Evolutionary conservation across 1,140 invertebrate species (phyloP).

Genomic region (Rhysida immarginata): DNA sequence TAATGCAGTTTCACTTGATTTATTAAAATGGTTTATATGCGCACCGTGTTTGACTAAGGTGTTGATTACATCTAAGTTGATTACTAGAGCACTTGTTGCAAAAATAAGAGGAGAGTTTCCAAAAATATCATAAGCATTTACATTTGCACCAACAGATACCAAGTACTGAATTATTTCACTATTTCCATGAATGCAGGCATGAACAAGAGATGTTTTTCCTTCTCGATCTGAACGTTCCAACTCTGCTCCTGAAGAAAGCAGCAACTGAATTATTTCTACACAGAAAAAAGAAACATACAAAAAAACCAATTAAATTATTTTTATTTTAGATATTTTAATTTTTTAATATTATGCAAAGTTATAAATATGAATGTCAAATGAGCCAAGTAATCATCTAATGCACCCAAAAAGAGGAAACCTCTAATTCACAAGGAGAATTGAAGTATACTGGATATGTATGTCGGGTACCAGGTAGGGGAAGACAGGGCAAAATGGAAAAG

Average conservation of each 20-base stretch:
- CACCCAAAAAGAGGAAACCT: too few species aligned
- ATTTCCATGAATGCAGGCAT: slow-evolving; percentile 11
- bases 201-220: slow-evolving; percentile 6
- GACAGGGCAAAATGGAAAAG: too few species aligned
- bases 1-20: slow-evolving; percentile 16
- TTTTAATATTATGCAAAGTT: too few species aligned
- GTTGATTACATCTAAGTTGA: not conserved
- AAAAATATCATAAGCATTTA: slow-evolving; percentile 4
- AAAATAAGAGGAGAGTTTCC: slow-evolving; percentile 10
- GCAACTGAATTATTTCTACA: not conserved
- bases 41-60: not conserved
- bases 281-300: too few species aligned
- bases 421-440: too few species aligned
- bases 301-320: too few species aligned
- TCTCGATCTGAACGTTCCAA: slow-evolving; percentile 14
- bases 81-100: not conserved
- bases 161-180: slow-evolving; percentile 2
- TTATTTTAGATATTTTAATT: too few species aligned
- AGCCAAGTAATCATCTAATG: too few species aligned
- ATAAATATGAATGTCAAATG: too few species aligned
- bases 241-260: slow-evolving; percentile 9
- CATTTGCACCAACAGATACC: not conserved
- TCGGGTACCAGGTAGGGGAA: too few species aligned
- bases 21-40: slow-evolving; percentile 11
- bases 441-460: too few species aligned